Evolutionary conservation across 2,113 vertebrate genomes (phyloP), one percentile per base, ranked within the genome.

Genomic region (Etheostoma spectabile): DNA sequence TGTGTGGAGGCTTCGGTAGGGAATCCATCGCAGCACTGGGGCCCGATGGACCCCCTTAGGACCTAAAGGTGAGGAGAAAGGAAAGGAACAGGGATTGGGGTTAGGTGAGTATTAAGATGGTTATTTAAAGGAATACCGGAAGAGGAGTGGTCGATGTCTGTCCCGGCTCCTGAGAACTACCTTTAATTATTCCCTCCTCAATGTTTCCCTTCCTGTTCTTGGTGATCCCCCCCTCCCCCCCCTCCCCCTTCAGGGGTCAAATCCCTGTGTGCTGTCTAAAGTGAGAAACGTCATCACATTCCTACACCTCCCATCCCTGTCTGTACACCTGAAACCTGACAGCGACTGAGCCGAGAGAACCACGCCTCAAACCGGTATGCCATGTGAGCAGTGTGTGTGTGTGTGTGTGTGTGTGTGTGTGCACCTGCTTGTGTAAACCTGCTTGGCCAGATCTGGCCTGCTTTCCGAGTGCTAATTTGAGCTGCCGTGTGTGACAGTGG

Each of bases 301-400:
- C 38, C 59, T 46, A 12, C 6, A 38, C 12, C 19, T 19, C 12
- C n/a, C 33, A 70, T 61, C 15, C 12, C 69, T 14, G 3, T 21
- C 19, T 24, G 60, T 27, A 42, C 52, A 66, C 77, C 61, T 83
- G 83, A 83, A 80, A 83, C 57, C 46, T 75, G 56, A 59, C 65
- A 74, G 53, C 10, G 45, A 22, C 62, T 71, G 33, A 53, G 57
- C 22, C 22, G 13, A 61, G 46, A 67, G n/a, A 74, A 64, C 75
- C 87, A 86, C 88, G 83, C 92, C 92, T 84, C 38, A 18, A 8
- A 60, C 57, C 66, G 79, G 73, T 80, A 88, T 91, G 82, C 81
- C 53, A 57, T 33, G 18, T 42, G 42, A 45, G 33, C 22, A 35
- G 22, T 51, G 22, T 74, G 61, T 72, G 33, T 61, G 53, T 74